phyloP scores from a whole-genome alignment of 2,113 vertebrate genomes.

The Danionella cerebrum region DNA sequence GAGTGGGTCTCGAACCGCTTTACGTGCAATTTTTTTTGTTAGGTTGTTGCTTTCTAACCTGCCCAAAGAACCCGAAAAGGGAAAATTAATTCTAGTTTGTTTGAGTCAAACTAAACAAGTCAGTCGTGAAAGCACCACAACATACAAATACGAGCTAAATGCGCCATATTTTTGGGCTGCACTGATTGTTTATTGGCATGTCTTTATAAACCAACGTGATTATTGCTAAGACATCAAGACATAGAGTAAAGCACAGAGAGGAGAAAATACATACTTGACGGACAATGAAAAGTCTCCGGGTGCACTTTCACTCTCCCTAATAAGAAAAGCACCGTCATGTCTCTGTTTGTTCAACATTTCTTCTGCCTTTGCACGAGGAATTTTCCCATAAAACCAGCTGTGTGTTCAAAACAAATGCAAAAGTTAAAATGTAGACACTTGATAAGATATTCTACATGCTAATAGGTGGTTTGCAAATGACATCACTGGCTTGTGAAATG shows the following conservation, averaged over 20 bases:
- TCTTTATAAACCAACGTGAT: not conserved
- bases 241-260: not conserved
- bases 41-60: too few species aligned
- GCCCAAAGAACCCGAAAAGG: too few species aligned
- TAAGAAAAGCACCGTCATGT: conserved; percentile 78
- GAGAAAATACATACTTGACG: conserved; percentile 64
- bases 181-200: not conserved
- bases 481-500: too few species aligned
- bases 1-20: too few species aligned
- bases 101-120: conserved; percentile 2
- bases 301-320: conserved; percentile 80
- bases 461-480: too few species aligned
- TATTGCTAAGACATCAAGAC: too few species aligned
- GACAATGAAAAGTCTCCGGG: conserved; percentile 81
- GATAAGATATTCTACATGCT: not conserved
- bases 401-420: conserved; percentile 35
- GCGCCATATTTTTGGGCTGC: conserved; percentile 1
- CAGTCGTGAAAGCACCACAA: conserved; percentile 4
- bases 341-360: conserved; percentile 73
- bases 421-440: too few species aligned
- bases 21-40: too few species aligned
- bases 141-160: not conserved
- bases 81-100: too few species aligned
- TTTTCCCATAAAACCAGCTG: conserved; percentile 83
- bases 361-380: conserved; percentile 78